Evolutionary conservation across 2,797 vertebrate genomes (phyloP).

Genomic region (Oreonectes daqikongensis): DNA sequence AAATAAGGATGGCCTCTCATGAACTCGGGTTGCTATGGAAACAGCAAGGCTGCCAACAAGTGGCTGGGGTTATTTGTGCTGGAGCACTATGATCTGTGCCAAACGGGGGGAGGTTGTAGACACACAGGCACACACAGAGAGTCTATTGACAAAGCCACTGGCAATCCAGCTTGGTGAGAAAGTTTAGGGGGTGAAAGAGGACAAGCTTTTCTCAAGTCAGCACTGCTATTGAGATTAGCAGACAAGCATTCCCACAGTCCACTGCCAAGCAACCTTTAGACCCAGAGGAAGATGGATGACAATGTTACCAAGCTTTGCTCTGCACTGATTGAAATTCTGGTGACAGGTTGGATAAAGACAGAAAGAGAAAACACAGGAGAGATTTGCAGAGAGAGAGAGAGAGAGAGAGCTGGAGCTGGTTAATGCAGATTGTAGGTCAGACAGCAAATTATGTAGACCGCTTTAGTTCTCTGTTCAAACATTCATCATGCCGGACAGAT

Average conservation of each 20-base stretch:
- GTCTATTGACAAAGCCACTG: constrained; percentile 45
- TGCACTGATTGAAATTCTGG: constrained; percentile 87
- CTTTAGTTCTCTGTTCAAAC: constrained; percentile 17
- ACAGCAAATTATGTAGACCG: constrained; percentile 38
- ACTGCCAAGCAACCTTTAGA: constrained; percentile 65
- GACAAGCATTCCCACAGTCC: constrained; percentile 50
- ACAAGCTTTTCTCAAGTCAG: constrained; percentile 54
- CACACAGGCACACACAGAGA: constrained; percentile 29
- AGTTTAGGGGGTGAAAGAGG: constrained; percentile 55
- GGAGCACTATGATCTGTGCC: constrained; percentile 28
- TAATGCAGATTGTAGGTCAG: constrained; percentile 33
- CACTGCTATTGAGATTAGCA: constrained; percentile 37
- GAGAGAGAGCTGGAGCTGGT: constrained; percentile 69
- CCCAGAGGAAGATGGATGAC: constrained; percentile 54
- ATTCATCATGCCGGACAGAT: constrained; percentile 22
- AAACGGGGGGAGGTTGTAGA: constrained; percentile 32
- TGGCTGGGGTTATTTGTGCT: constrained; percentile 25
- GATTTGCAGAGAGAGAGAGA: constrained; percentile 69
- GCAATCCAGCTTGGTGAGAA: constrained; percentile 54
- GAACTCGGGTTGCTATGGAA: constrained; percentile 37
- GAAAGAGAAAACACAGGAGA: constrained; percentile 65
- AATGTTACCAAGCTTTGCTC: constrained; percentile 95
- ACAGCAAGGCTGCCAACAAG: constrained; percentile 38
- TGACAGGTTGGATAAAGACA: constrained; percentile 77
- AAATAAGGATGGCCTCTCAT: constrained; percentile 20